Base-by-base conservation (phyloP, 1,140 invertebrate genomes). In the Atta colombica region DNA sequence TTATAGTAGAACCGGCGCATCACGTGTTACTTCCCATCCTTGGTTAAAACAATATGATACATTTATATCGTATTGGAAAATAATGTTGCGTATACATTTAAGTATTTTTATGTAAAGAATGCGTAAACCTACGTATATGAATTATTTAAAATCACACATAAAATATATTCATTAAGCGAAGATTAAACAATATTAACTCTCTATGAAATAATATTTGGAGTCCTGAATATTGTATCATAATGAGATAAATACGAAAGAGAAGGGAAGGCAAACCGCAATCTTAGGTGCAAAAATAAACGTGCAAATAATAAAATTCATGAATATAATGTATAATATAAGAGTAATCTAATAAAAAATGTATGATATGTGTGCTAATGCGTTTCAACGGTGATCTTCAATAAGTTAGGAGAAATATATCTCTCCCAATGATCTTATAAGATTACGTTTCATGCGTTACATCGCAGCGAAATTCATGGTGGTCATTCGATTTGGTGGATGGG, bases 71-170 rank as follows among this genome's bases (percentile, higher is more conserved):
- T 16, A 39, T 49, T 78, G 61, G 60, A 85, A 85, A 77, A 60
- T 78, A 85, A 77, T 77, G 51, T 10, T 21, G 71, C 65, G 28
- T 18, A 28, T 78, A 78, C 45, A 53, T 55, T 61, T 85, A 66
- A 53, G 14, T 65, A 77, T 85, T 77, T 69, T 61, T 82, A 88
- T 39, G 53, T 25, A n/a, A 68, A 78, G 2, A 85, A 31, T 65
- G 51, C 39, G 8, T 49, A 58, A 21, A 28, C 45, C 12, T 51
- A 31, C 25, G 18, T 35, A 51, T 61, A 16, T 28, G n/a, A 45
- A 8, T 21, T 31, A 45, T 18, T 66, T 85, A n/a, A 77, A 65
- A 39, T 77, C 61, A 3, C 28, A 21, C 18, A 45, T 21, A 28
- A 69, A 39, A 35, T 60, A 4, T n/a, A 16, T 60, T 58, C 45